Base-by-base conservation (phyloP, 2,113 vertebrate genomes). In the Brienomyrus brachyistius region DNA sequence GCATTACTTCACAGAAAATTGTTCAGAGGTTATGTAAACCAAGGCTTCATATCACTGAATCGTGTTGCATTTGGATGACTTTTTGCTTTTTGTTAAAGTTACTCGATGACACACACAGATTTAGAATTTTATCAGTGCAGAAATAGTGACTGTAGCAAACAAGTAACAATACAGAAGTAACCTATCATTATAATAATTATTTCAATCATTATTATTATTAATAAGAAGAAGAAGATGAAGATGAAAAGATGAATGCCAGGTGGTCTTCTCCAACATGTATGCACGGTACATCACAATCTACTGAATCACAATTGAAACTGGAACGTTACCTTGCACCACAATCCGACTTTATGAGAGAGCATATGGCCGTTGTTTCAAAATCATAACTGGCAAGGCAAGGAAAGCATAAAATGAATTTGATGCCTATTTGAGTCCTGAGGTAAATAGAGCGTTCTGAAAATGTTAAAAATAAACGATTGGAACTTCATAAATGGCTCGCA, bases 331-430 rank as follows among this genome's bases (percentile, higher is more conserved):
- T 43, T 43, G 17, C 74, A 80, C 35, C 74, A 35, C 5, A 43
- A 80, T 80, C 35, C 5, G 0, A 86, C 19, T 15, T 11, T 13
- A 84, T 47, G 40, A 62, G 45, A 86, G 21, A 31, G 17, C 17
- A 10, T 59, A 40, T 89, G 43, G n/a, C 43, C 10, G 11, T 86
- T 86, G 80, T 9, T 59, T 85, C 54, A 56, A 40, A 84, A 85
- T 62, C 82, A 23, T n/a, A 85, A 85, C 40, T 59, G 82, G 23
- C 40, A 62, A 48, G 48, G 45, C 21, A 82, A 85, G 85, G 40
- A 86, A 89, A 89, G 43, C 35, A 31, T 15, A 19, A 87, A 90
- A 82, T 90, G n/a, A 90, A 90, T 90, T 35, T 47, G 66, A 51
- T 48, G 47, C 83, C 83, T 50, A 82, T 88, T 88, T 80, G 52